Conservation (phyloP, 2,113 vertebrate species). For the Ptilonorhynchus violaceus region DNA sequence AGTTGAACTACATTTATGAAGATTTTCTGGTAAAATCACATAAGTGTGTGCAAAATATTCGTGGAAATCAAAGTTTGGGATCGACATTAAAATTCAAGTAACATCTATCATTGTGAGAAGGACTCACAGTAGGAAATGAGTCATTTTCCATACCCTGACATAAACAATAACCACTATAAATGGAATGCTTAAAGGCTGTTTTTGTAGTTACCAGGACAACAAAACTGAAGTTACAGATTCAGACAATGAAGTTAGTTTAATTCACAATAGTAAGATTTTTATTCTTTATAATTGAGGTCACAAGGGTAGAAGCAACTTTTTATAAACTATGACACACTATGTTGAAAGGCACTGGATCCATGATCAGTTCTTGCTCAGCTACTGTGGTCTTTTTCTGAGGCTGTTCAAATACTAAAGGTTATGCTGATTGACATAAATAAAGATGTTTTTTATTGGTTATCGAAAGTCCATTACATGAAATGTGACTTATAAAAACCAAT, state of each 20-base stretch:
- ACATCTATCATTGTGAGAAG: not conserved
- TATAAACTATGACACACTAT: accelerated
- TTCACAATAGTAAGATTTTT: not conserved
- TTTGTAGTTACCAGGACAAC: not conserved
- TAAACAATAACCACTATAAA: not conserved
- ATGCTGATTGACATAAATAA: not conserved
- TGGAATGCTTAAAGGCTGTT: not conserved
- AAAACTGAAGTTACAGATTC: not conserved
- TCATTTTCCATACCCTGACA: not conserved
- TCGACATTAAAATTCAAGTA: not conserved
- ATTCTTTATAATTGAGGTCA: not conserved
- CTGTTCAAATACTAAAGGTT: not conserved
- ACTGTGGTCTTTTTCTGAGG: not conserved
- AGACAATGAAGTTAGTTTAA: not conserved
- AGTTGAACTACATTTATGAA: not conserved
- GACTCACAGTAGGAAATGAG: not conserved
- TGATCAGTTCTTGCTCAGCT: not conserved
- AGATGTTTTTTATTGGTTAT: not conserved
- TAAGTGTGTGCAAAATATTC: not conserved
- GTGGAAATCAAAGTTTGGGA: not conserved
- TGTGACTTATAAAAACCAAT: not conserved
- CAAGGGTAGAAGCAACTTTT: not conserved
- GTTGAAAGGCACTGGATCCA: not conserved
- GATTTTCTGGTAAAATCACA: not conserved
- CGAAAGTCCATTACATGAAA: not conserved